A percentile compares a stretch with the other conserved stretches of the same genome.
These are phyloP conservation scores for Trichosurus vulpecula DNA, from an alignment of 2,797 vertebrate species.

Conservation along the genomic window DNA sequence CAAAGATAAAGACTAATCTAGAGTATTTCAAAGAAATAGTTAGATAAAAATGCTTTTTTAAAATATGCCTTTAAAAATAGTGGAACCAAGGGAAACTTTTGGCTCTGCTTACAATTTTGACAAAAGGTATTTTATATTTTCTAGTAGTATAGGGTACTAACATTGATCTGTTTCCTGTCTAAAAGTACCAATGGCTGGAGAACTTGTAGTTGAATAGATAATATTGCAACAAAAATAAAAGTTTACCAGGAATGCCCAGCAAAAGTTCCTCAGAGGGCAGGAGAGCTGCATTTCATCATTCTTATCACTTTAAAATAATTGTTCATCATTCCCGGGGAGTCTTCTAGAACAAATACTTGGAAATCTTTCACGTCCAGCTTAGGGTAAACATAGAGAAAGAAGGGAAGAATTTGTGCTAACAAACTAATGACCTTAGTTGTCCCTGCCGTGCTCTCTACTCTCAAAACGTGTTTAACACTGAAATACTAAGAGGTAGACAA, in stretches of 20 bases:
- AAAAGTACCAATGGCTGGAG: neutral
- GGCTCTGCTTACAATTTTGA: conserved; percentile 37
- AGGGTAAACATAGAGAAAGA: neutral
- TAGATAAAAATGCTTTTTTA: neutral
- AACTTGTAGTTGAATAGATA: neutral
- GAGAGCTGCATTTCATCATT: neutral
- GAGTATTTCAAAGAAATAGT: neutral
- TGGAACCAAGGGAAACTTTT: conserved; percentile 7
- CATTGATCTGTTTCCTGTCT: neutral
- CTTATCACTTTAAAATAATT: neutral
- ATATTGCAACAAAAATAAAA: neutral
- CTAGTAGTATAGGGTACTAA: neutral
- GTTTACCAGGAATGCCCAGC: neutral
- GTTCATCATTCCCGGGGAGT: neutral
- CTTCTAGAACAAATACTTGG: neutral
- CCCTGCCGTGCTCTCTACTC: neutral
- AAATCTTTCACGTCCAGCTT: neutral
- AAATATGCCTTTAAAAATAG: neutral
- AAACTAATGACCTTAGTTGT: neutral
- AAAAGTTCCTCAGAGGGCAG: conserved; percentile 4
- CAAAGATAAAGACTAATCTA: neutral
- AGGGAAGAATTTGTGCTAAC: neutral
- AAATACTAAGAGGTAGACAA: neutral
- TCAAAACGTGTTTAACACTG: neutral
- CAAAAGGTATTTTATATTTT: neutral